Conservation (phyloP, 2,888 invertebrate species). For the Diogma glabrata region DNA sequence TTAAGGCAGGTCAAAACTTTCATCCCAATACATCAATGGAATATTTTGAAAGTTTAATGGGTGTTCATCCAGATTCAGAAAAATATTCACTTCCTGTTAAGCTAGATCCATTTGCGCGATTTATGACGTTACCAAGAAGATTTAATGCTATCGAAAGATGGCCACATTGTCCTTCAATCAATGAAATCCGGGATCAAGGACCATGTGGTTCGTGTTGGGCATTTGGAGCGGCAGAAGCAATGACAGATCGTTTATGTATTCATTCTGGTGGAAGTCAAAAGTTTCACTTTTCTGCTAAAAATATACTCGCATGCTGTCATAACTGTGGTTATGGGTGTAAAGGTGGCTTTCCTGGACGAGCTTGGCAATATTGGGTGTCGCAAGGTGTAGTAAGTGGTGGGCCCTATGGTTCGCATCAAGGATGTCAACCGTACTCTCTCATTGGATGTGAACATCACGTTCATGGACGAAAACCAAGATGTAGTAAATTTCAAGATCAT, state of each 20-base stretch:
- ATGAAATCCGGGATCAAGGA: conserved; percentile 74
- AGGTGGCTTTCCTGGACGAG: conserved; percentile 59
- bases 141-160: conserved; percentile 75
- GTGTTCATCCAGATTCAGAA: conserved; percentile 50
- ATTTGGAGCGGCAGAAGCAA: conserved; percentile 81
- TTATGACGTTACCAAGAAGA: conserved; percentile 64
- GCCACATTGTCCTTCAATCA: conserved; percentile 76
- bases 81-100: conserved; percentile 39
- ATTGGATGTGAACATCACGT: conserved; percentile 75
- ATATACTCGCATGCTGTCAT: conserved; percentile 63
- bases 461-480: conserved; percentile 55
- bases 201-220: conserved; percentile 94
- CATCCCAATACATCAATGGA: conserved; percentile 43
- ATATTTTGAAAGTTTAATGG: conserved; percentile 57
- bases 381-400: conserved; percentile 75
- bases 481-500: conserved; percentile 30
- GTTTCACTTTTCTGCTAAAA: conserved; percentile 64
- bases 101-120: no score
- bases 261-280: conserved; percentile 26
- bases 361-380: conserved; percentile 71
- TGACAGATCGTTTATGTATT: conserved; percentile 61
- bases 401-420: conserved; percentile 52
- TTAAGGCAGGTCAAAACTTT: no score
- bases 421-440: conserved; percentile 71
- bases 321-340: conserved; percentile 61